Evolutionary conservation across 2,113 vertebrate genomes (phyloP), one percentile per base, ranked within the genome.

Genomic region (Pseudorhombus dupliciocellatus): DNA sequence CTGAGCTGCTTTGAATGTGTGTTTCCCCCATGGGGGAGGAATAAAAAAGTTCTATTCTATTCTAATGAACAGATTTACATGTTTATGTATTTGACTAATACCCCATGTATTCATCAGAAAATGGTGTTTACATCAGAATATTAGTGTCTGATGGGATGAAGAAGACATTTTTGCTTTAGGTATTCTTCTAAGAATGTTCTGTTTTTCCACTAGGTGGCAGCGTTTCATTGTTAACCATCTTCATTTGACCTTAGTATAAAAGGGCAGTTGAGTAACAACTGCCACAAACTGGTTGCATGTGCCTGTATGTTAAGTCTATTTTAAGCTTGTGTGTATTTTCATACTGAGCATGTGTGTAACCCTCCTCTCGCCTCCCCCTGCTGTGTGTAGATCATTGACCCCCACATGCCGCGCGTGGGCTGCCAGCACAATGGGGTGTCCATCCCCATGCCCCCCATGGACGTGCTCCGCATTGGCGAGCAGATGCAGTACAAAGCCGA

Each of bases 401-500:
- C 97, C 31, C 96, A 98, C 93, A 98, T 98, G 97, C 96, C 97
- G 5, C 95, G 97, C 16, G 95, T 96, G 90, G 96, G 96, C 70
- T 97, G 96, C 85, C 96, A 98, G 91, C 97, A 98, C 95, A 99
- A 98, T 0, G 97, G 97, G 74, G 97, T 97, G 87, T 96, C 96
- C 86, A 98, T 98, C 87, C 97, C 97, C 4, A 95, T 94, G 77
- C 97, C 97, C 14, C 97, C 97, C 48, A 92, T 96, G 89, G 96
- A 97, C 53, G 97, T 99, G 83, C 93, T 99, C 72, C 95, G 95
- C 92, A 93, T 97, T 1, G 97, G 97, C 67, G 97, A 98, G 80
- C 96, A 96, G 93, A 98, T 99, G 97, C 96, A 98, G 95, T 97
- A 95, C 93, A 98, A 97, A 91, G 94, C 95, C 0, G 97, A 95